Base-by-base conservation (phyloP, 2,888 invertebrate genomes). In the Allacma fusca region DNA sequence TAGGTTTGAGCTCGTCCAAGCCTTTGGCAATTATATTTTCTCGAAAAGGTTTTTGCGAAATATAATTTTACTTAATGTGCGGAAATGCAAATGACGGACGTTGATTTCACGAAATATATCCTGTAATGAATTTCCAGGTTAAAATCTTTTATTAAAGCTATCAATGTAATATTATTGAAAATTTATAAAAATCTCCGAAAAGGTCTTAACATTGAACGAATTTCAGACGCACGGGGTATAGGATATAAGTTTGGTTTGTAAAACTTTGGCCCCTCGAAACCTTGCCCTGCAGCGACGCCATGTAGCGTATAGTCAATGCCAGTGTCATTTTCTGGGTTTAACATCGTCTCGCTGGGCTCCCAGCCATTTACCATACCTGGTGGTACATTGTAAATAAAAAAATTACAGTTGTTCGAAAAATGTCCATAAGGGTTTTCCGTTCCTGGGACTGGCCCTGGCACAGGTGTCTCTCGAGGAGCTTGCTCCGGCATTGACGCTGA, bases 351-450 rank as follows among this genome's bases (percentile, higher is more conserved):
- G 57, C 7, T 21, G n/a, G n/a, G 57, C 4, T 57, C 57, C 7
- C n/a, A 57, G 57, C 13, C 21, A 57, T 57, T 57, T n/a, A n/a
- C n/a, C n/a, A n/a, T n/a, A n/a, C n/a, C n/a, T n/a, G n/a, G n/a
- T n/a, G 9, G 19, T 7, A 70, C 34, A 44, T 70, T 70, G 24
- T 70, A 70, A 70, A 70, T 70, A 19, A 70, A 70, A 24, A 70
- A 70, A 24, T 70, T 70, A 24, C 69, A 70, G 19, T 70, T 70
- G 23, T 70, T 70, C n/a, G 69, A 70, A 44, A 21, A 70, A 19
- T 44, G 43, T 9, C 69, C 69, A 29, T 21, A 67, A 7, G 34
- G 23, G 1, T 67, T 67, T 4, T 21, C 67, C 19, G 9, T 13
- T 9, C 16, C 24, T 1, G 67, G 34, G 57, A 16, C 7, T 57